Conservation (phyloP, 2,113 vertebrate species). For the Sarotherodon lohbergeri region DNA sequence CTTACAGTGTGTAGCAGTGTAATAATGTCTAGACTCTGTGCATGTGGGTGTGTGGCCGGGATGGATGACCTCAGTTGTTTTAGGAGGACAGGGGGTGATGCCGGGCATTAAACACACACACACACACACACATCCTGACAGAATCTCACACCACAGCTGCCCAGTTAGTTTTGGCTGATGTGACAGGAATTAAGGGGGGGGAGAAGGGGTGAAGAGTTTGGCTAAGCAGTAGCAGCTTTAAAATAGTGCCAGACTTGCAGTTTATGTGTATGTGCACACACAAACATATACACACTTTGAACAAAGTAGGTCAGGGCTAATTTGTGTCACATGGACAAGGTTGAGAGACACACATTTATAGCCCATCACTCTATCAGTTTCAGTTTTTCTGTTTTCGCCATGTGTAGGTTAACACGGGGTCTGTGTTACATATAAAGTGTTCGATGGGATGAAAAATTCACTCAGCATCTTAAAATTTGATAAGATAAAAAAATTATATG, state of each 20-base stretch:
- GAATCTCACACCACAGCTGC: not conserved
- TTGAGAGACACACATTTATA: not conserved
- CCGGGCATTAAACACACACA: not conserved
- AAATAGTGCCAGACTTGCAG: not conserved
- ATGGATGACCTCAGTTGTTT: slow-evolving; percentile 6
- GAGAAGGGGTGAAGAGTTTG: not conserved
- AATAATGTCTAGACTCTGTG: not conserved
- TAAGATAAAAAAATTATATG: not conserved
- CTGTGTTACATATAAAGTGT: not conserved
- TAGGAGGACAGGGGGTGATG: slow-evolving; percentile 1
- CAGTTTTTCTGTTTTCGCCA: not conserved
- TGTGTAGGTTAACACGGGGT: not conserved
- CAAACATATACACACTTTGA: not conserved
- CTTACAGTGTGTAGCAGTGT: not conserved
- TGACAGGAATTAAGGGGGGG: not conserved
- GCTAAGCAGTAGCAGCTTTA: not conserved
- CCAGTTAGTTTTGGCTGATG: not conserved
- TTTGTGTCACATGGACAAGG: not conserved
- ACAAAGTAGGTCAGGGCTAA: not conserved
- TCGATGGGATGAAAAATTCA: not conserved
- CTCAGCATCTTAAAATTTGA: not conserved
- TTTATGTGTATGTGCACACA: not conserved
- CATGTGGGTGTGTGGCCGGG: not conserved
- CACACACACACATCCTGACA: not conserved
- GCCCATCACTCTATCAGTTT: not conserved